These are phyloP conservation scores for Phyllotreta cruciferae DNA, from an alignment of 2,888 invertebrate genomes.

Conservation along the genomic window DNA sequence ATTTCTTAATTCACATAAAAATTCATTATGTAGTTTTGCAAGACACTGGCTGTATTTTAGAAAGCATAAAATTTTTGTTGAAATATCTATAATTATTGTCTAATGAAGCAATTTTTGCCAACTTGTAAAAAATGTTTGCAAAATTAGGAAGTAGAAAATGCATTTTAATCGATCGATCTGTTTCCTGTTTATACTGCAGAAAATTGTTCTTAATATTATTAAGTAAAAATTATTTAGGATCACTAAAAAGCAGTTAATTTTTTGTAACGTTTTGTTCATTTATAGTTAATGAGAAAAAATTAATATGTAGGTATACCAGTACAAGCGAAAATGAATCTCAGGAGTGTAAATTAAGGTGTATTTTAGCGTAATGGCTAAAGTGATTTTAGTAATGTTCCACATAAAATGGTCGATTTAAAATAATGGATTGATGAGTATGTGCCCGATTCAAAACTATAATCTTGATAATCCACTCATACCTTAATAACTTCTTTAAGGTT, in stretches of 20 bases:
- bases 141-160: constrained; percentile 15
- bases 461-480: constrained; percentile 3
- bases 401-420: constrained; percentile 10
- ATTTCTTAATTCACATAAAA: constrained; percentile 37
- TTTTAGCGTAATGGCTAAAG: constrained; percentile 9
- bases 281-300: background rate
- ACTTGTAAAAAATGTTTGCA: constrained; percentile 17
- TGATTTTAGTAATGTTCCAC: constrained; percentile 7
- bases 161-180: too few relatives aligned
- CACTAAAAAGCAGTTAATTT: too few relatives aligned
- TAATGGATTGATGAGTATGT: constrained; percentile 9
- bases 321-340: background rate
- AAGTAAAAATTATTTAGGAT: too few relatives aligned
- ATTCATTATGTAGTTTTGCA: constrained; percentile 42
- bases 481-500: constrained; percentile 8
- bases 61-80: constrained; percentile 48
- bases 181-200: too few relatives aligned
- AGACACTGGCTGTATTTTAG: constrained; percentile 41
- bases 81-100: constrained; percentile 45
- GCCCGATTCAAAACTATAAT: constrained; percentile 8
- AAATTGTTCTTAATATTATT: too few relatives aligned
- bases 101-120: constrained; percentile 41
- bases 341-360: constrained; percentile 2
- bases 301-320: background rate
- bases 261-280: background rate